Evolutionary conservation across 2,888 invertebrate species (phyloP).

Genomic region (Sphecodes monilicornis): DNA sequence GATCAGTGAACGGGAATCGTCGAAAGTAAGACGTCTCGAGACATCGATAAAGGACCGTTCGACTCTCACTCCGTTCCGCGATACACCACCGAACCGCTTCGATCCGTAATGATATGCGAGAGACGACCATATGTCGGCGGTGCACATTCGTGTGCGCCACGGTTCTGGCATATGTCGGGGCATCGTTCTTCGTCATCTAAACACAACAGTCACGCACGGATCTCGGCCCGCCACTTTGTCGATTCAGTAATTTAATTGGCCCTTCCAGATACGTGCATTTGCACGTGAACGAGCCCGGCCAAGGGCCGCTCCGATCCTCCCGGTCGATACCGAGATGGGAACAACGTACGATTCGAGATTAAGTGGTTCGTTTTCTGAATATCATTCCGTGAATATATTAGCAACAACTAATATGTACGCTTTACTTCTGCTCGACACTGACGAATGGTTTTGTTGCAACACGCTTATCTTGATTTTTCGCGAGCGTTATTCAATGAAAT

Average conservation of each 20-base stretch:
- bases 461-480: background rate
- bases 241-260: conserved; percentile 39
- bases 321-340: background rate
- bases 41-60: conserved; percentile 30
- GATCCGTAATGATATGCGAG: conserved; percentile 61
- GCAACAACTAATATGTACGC: background rate
- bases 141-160: conserved; percentile 48
- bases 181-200: conserved; percentile 70
- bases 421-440: background rate
- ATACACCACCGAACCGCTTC: conserved; percentile 39
- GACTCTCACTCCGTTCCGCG: conserved; percentile 24
- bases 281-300: conserved; percentile 15
- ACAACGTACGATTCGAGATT: conserved; percentile 15
- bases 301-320: background rate
- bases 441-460: background rate
- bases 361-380: background rate
- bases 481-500: background rate
- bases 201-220: conserved; percentile 77
- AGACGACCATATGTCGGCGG: conserved; percentile 61
- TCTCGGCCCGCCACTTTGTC: conserved; percentile 20
- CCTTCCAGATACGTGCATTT: conserved; percentile 22
- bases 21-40: conserved; percentile 46
- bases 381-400: conserved; percentile 15
- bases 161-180: conserved; percentile 71
- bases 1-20: conserved; percentile 43